Percentiles rank a stretch among this genome's conserved stretches.
Evolutionary conservation across 2,888 invertebrate genomes (phyloP).

Genomic region (Lasioglossum villosulum): DNA sequence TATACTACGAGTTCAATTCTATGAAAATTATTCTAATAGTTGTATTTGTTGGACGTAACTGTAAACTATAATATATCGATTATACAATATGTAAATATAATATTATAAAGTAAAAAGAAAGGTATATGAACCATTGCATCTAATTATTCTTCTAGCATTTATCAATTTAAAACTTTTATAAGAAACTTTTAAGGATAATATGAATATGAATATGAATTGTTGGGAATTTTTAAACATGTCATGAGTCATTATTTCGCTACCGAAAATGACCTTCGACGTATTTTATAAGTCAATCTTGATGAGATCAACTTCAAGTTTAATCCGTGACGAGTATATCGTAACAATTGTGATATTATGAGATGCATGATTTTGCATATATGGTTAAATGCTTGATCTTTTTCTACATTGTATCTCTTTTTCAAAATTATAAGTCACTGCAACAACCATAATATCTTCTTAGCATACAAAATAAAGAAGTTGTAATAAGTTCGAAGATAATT

Average conservation of each 20-base stretch:
- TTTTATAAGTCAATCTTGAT: constrained; percentile 16
- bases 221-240: background rate
- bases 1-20: background rate
- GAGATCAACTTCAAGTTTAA: constrained; percentile 27
- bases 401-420: background rate
- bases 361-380: background rate
- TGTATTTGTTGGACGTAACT: background rate
- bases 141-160: background rate
- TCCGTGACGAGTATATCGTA: constrained; percentile 10
- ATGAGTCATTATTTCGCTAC: background rate
- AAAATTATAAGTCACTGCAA: background rate
- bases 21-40: background rate
- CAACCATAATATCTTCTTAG: background rate
- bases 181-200: background rate
- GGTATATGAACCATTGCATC: too few species aligned
- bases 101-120: background rate
- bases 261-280: background rate
- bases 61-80: background rate
- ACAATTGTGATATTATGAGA: background rate
- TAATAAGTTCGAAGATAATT: background rate
- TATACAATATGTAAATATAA: background rate
- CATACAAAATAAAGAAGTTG: background rate
- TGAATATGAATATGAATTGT: too few species aligned
- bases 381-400: background rate
- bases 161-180: background rate